These are phyloP conservation scores for Drosophila mojavensis DNA, from an alignment of 1,140 invertebrate species.

Conservation along the genomic window DNA sequence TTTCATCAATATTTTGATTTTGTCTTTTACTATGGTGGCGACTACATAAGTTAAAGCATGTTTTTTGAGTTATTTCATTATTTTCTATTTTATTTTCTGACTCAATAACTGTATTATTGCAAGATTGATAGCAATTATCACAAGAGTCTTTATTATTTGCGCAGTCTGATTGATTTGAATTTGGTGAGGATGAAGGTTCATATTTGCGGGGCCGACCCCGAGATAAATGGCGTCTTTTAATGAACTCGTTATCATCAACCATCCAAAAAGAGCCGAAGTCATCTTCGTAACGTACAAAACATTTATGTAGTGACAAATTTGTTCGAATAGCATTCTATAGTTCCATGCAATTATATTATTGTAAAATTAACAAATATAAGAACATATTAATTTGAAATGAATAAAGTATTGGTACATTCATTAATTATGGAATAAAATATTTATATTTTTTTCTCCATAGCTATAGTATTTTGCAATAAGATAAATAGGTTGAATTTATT, in stretches of 20 bases:
- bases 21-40: constrained; percentile 28
- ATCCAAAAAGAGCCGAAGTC: constrained; percentile 99
- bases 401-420: too few species aligned
- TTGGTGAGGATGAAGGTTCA: constrained; percentile 89
- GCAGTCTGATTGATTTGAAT: constrained; percentile 64
- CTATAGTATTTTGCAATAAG: too few species aligned
- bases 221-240: constrained; percentile 97
- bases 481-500: too few species aligned
- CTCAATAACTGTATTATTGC: constrained; percentile 36
- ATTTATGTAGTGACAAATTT: constrained; percentile 99
- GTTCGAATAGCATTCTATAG: constrained; percentile 98
- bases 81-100: constrained; percentile 45
- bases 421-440: too few species aligned
- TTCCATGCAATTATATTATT: too few species aligned
- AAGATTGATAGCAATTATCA: constrained; percentile 65
- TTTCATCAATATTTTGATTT: constrained; percentile 28
- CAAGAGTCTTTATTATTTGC: constrained; percentile 62
- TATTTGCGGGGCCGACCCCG: constrained; percentile 97
- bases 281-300: constrained; percentile 99
- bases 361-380: too few species aligned
- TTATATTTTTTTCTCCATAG: too few species aligned
- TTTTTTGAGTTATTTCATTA: constrained; percentile 40
- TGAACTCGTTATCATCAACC: constrained; percentile 99
- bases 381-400: too few species aligned
- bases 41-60: constrained; percentile 39